These are phyloP conservation scores for Aspiorhynchus laticeps DNA, from an alignment of 2,113 vertebrate species.

Conservation along the genomic window DNA sequence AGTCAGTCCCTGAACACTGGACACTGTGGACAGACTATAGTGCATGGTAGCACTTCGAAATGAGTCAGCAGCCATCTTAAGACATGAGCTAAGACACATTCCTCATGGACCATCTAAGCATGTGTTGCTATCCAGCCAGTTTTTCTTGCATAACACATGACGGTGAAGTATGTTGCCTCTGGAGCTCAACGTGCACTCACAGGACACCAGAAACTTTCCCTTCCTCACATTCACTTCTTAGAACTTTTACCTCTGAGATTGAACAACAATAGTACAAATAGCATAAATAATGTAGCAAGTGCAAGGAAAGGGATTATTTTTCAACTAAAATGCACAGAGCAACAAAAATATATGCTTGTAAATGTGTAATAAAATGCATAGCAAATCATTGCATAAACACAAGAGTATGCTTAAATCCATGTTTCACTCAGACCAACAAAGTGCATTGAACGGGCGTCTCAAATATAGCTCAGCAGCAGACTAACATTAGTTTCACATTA, in stretches of 20 bases:
- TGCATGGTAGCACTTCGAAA: background rate
- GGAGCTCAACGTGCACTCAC: constrained; percentile 40
- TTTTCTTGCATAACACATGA: constrained; percentile 62
- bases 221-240: background rate
- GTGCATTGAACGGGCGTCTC: background rate
- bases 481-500: constrained; percentile 1
- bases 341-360: background rate
- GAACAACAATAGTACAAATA: background rate
- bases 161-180: constrained; percentile 47
- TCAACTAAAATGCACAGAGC: background rate
- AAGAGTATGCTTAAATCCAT: background rate
- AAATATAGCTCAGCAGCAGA: constrained; percentile 12
- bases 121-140: constrained; percentile 69
- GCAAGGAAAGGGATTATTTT: background rate
- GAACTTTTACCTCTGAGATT: background rate
- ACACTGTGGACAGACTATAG: background rate
- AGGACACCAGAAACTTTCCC: background rate
- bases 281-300: background rate
- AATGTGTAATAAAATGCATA: constrained; percentile 1
- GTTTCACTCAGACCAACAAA: background rate
- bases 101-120: constrained; percentile 58
- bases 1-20: no score
- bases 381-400: background rate
- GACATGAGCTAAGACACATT: constrained; percentile 52
- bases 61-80: constrained; percentile 11